A percentile compares a stretch with the other conserved stretches of the same genome.
Evolutionary conservation across 1,140 invertebrate genomes (phyloP).

Genomic region (Radopholus similis): DNA sequence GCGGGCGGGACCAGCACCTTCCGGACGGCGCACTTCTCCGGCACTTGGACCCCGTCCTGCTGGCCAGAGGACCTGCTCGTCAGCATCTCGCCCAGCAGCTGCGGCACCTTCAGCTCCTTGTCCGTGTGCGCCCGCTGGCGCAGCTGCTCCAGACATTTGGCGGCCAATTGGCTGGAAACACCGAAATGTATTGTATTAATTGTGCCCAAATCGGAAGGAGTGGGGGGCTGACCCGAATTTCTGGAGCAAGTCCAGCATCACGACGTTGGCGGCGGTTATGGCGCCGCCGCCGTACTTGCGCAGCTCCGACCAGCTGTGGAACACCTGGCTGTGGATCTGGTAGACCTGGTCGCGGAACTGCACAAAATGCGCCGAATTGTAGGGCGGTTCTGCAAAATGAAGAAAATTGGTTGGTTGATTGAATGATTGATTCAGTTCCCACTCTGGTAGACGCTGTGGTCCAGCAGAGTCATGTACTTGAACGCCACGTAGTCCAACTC

Average conservation of each 20-base stretch:
- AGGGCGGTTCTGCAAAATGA: not conserved
- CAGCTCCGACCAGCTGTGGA: conserved; percentile 18
- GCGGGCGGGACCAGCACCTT: no score
- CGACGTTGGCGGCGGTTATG: not conserved
- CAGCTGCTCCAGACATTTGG: conserved; percentile 17
- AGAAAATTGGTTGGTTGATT: no score
- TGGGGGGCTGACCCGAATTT: conserved; percentile 9
- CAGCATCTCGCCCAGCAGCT: not conserved
- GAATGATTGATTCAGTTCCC: no score
- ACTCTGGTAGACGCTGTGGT: conserved; percentile 16
- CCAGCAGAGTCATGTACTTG: conserved; percentile 38
- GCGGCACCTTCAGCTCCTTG: not conserved
- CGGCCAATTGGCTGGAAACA: conserved; percentile 11
- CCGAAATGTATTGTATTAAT: not conserved
- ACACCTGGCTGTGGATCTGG: conserved; percentile 1
- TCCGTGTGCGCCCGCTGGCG: not conserved
- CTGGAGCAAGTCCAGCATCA: not conserved
- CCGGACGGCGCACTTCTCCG: not conserved
- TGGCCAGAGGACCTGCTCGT: not conserved
- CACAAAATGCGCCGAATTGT: not conserved
- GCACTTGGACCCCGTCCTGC: not conserved
- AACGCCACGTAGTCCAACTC: conserved; percentile 38
- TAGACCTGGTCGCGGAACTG: conserved; percentile 11
- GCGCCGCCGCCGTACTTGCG: not conserved
- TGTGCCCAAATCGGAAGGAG: not conserved